Conservation (phyloP, 2,797 vertebrate genomes). For the Eulemur albifrons region DNA sequence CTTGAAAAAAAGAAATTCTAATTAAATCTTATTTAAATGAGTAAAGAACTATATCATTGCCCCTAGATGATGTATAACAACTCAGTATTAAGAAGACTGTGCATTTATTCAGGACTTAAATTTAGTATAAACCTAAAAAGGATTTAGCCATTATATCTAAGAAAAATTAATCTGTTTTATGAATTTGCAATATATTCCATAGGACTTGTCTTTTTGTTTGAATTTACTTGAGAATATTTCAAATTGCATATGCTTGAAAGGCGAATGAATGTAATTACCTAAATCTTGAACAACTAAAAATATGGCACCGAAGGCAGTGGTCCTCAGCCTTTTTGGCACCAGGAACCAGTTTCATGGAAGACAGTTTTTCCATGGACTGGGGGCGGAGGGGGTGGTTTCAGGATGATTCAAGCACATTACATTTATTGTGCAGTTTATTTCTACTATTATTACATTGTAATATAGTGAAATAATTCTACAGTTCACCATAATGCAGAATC, state of each 20-base stretch:
- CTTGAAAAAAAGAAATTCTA: not conserved
- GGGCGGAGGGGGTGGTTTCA: too few relatives aligned
- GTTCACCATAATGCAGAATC: too few relatives aligned
- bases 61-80: not conserved
- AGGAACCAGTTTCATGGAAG: too few relatives aligned
- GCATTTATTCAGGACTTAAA: not conserved
- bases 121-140: not conserved
- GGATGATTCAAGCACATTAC: too few relatives aligned
- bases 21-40: slow-evolving; percentile 9
- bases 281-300: slow-evolving; percentile 54
- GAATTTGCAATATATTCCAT: slow-evolving; percentile 19
- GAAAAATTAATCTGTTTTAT: slow-evolving; percentile 46
- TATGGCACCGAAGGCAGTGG: not conserved
- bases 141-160: slow-evolving; percentile 15
- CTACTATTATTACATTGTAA: too few relatives aligned
- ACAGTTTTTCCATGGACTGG: too few relatives aligned
- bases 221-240: slow-evolving; percentile 50
- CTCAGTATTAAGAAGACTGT: not conserved
- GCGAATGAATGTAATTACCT: slow-evolving; percentile 8
- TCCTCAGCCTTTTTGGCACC: too few relatives aligned
- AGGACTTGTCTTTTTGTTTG: slow-evolving; percentile 28
- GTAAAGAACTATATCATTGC: not conserved
- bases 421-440: too few relatives aligned
- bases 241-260: slow-evolving; percentile 34
- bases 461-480: too few relatives aligned